Evolutionary conservation across 2,797 vertebrate species (phyloP).

Genomic region (Trichosurus vulpecula): DNA sequence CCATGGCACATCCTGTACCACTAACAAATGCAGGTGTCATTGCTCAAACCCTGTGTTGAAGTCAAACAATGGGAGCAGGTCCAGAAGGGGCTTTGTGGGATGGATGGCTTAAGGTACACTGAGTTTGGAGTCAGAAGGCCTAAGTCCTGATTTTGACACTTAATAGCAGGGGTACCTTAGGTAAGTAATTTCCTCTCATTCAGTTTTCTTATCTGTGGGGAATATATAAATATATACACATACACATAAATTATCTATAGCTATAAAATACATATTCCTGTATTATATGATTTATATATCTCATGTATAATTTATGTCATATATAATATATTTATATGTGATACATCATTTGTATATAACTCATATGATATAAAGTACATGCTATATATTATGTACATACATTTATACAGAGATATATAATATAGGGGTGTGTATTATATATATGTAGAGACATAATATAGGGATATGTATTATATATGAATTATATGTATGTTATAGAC

Average conservation of each 20-base stretch:
- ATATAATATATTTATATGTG: neutral
- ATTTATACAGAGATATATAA: neutral
- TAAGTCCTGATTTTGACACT: neutral
- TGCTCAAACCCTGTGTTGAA: neutral
- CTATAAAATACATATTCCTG: neutral
- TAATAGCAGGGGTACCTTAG: neutral
- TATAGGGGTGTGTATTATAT: neutral
- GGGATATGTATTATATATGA: neutral
- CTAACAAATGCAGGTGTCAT: neutral
- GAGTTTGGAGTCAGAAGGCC: neutral
- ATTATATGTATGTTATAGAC: neutral
- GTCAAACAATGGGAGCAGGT: neutral
- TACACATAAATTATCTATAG: neutral
- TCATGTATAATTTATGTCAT: too few relatives aligned
- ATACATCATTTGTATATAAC: neutral
- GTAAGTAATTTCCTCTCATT: neutral
- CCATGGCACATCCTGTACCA: neutral
- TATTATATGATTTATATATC: too few relatives aligned
- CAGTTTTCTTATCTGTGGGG: neutral
- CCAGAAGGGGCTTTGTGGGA: neutral
- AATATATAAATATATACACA: neutral
- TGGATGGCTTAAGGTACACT: neutral
- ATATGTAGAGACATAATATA: too few relatives aligned
- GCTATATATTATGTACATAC: neutral
- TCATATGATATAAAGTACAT: neutral